Evolutionary conservation across 2,797 vertebrate species (phyloP).

Genomic region (Allobates femoralis): DNA sequence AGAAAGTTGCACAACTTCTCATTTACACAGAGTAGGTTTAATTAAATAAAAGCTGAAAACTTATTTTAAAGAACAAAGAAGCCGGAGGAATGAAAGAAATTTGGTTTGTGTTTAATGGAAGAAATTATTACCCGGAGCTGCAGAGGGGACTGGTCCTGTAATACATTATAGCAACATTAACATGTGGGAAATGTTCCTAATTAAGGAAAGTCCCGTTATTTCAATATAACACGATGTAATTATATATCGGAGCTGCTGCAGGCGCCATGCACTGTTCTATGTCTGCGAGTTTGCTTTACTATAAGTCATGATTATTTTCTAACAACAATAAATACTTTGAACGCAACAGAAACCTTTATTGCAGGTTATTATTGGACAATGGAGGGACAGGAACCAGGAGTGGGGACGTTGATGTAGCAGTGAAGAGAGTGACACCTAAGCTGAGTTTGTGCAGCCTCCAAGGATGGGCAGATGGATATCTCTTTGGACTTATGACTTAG

Average conservation of each 20-base stretch:
- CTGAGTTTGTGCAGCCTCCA: too few species aligned
- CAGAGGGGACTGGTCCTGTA: neutral
- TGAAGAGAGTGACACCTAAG: too few species aligned
- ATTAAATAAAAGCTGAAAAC: neutral
- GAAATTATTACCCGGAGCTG: neutral
- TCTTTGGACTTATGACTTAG: too few species aligned
- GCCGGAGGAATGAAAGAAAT: neutral
- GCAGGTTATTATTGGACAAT: too few species aligned
- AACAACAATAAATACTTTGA: too few species aligned
- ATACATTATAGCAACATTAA: neutral
- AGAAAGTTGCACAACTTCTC: neutral
- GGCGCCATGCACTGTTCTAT: neutral
- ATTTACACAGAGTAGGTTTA: neutral
- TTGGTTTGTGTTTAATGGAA: slow-evolving; percentile 6
- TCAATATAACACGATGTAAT: neutral
- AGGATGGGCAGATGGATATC: too few species aligned
- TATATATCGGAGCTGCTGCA: neutral
- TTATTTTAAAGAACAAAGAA: neutral
- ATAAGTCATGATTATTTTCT: neutral
- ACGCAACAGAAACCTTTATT: too few species aligned
- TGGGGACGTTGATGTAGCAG: too few species aligned
- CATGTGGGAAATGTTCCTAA: neutral
- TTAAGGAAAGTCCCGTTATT: neutral
- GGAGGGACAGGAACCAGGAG: too few species aligned
- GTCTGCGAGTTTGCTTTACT: neutral